Evolutionary conservation across 2,888 invertebrate genomes (phyloP).

Genomic region (Tenthredo livida): DNA sequence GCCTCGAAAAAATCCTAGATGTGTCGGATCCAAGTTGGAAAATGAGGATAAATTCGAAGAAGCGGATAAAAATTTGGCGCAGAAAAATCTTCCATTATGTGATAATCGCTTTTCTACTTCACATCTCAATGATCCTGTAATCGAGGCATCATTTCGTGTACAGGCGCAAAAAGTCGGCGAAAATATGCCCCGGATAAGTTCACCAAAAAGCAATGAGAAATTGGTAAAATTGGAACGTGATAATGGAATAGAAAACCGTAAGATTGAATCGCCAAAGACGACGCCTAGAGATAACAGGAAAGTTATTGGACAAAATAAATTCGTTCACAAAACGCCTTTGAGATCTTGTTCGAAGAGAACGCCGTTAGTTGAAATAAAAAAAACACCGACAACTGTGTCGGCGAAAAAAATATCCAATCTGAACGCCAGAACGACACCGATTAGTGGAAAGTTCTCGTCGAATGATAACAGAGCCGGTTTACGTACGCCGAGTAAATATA

Average conservation of each 20-base stretch:
- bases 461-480: constrained; percentile 11
- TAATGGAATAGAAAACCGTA: neutral
- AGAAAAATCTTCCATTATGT: constrained; percentile 67
- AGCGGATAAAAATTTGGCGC: constrained; percentile 44
- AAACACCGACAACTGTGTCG: constrained; percentile 1
- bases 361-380: constrained; percentile 14
- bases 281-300: constrained; percentile 18
- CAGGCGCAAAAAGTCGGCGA: constrained; percentile 35
- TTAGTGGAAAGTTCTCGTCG: neutral
- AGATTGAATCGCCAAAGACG: neutral
- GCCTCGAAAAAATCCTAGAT: neutral
- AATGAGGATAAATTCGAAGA: constrained; percentile 16
- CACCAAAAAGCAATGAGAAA: constrained; percentile 36
- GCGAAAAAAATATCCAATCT: neutral
- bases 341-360: constrained; percentile 21
- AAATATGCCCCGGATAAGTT: constrained; percentile 53
- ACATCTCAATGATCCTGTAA: constrained; percentile 60
- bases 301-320: neutral
- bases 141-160: constrained; percentile 38
- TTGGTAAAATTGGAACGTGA: neutral
- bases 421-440: neutral
- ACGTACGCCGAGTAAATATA: constrained; percentile 1
- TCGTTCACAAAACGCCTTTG: constrained; percentile 44
- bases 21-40: neutral
- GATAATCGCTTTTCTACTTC: constrained; percentile 67